Percentiles rank a stretch among this genome's conserved stretches.
phyloP scores from a whole-genome alignment of 2,797 vertebrate species.

The Myotis myotis region DNA sequence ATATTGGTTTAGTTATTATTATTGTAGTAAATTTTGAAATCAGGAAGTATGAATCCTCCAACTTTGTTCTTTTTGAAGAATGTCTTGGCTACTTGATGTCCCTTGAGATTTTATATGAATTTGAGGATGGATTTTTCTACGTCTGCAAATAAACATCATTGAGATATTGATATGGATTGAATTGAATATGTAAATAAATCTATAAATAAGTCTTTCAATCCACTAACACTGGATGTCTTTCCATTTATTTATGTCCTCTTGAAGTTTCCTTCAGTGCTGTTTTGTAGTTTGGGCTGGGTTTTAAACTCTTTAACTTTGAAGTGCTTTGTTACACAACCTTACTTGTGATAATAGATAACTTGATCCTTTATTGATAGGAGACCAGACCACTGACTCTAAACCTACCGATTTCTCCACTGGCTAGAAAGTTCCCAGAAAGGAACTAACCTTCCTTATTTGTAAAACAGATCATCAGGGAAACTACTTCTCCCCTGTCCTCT shows the following conservation, averaged over 20 bases:
- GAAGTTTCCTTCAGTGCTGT: background rate
- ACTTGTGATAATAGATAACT: background rate
- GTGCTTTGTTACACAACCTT: background rate
- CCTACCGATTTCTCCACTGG: background rate
- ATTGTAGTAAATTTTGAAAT: constrained; percentile 15
- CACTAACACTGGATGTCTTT: background rate
- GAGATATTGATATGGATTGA: background rate
- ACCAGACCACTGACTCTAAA: background rate
- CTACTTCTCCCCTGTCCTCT: background rate
- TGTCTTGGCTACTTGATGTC: background rate
- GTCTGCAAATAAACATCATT: background rate
- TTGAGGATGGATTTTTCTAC: background rate
- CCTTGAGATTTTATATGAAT: background rate
- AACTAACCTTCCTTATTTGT: constrained; percentile 24
- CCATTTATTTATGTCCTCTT: background rate
- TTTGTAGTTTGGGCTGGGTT: background rate
- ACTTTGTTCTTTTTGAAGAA: background rate
- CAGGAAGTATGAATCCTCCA: background rate
- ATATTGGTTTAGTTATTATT: background rate
- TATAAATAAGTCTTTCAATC: background rate
- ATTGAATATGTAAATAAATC: background rate
- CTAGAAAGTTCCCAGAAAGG: background rate
- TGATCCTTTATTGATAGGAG: background rate
- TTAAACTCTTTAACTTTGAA: background rate
- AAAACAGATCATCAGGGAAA: background rate